Base-by-base conservation (phyloP, 2,113 vertebrate species). In the Dinomys branickii region DNA sequence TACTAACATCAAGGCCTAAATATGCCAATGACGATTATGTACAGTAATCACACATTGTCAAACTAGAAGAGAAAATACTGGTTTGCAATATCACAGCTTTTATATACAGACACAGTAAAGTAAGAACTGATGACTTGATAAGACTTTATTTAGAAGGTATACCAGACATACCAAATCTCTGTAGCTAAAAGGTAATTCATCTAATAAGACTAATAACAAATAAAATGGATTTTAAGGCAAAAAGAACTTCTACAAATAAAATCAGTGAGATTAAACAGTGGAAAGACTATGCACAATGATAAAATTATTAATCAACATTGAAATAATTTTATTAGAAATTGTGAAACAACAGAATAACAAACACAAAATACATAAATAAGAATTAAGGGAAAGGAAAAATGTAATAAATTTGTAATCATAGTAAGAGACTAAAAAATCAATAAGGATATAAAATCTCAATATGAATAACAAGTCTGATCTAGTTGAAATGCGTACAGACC, bases 151-250 rank as follows among this genome's bases (percentile, higher is more conserved):
- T n/a, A n/a, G n/a, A n/a, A n/a, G n/a, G 59, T 58, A 54, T 9
- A 10, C 0, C 3, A 89, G 35, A 75, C 38, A 41, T 73, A 41
- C 17, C n/a, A 73, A 35, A 75, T 4, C 14, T 65, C 3, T 71
- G 30, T 58, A 78, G 19, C 28, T 50, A 88, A 84, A 93, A 77
- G 3, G 33, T 58, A 82, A 28, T 0, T 85, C 38, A 56, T 33
- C 16, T 85, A 67, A 22, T 20, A 95, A 90, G 65, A 67, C 56
- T 93, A 52, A 85, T 7, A 80, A 6, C 16, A 94, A 94, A 89
- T 61, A 61, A 63, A 47, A 16, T 35, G 13, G 0, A 77, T 67
- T 87, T 65, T 87, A 73, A 87, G 9, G 28, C 38, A 96, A 83
- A 86, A 63, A 80, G 0, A 26, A 30, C 41, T 78, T 58, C 35